A percentile compares a stretch with the other conserved stretches of the same genome.
Evolutionary conservation across 2,113 vertebrate genomes (phyloP).

Genomic region (Pogona vitticeps): DNA sequence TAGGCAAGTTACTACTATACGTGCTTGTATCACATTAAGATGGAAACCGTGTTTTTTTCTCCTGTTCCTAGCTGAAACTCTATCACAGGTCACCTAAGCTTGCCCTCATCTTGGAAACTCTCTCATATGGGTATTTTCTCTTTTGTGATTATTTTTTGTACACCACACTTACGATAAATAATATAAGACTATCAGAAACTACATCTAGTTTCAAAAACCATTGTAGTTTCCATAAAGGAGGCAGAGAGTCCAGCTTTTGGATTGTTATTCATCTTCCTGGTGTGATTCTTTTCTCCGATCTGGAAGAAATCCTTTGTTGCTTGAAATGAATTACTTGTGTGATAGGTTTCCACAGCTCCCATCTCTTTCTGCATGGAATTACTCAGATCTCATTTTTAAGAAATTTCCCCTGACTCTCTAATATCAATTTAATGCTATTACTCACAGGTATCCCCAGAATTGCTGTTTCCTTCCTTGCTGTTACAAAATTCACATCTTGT

Average conservation of each 20-base stretch:
- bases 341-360: slow-evolving; percentile 18
- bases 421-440: slow-evolving; percentile 59
- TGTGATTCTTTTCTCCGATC: background rate
- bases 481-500: slow-evolving; percentile 49
- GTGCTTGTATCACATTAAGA: background rate
- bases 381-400: slow-evolving; percentile 46
- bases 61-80: background rate
- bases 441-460: slow-evolving; percentile 32
- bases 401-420: slow-evolving; percentile 46
- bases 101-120: background rate
- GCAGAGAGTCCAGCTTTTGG: slow-evolving; percentile 13
- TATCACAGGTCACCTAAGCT: background rate
- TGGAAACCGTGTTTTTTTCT: background rate
- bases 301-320: background rate
- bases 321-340: slow-evolving; percentile 32
- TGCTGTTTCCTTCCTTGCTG: slow-evolving; percentile 35
- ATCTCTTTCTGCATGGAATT: slow-evolving; percentile 54
- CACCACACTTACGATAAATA: background rate
- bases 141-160: background rate
- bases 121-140: background rate
- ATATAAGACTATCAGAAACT: background rate
- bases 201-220: background rate
- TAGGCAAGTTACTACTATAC: too few species aligned
- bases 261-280: background rate
- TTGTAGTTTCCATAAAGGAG: slow-evolving; percentile 8